These are phyloP conservation scores for Drosophila diplacantha DNA, from an alignment of 2,888 invertebrate genomes.

Conservation along the genomic window DNA sequence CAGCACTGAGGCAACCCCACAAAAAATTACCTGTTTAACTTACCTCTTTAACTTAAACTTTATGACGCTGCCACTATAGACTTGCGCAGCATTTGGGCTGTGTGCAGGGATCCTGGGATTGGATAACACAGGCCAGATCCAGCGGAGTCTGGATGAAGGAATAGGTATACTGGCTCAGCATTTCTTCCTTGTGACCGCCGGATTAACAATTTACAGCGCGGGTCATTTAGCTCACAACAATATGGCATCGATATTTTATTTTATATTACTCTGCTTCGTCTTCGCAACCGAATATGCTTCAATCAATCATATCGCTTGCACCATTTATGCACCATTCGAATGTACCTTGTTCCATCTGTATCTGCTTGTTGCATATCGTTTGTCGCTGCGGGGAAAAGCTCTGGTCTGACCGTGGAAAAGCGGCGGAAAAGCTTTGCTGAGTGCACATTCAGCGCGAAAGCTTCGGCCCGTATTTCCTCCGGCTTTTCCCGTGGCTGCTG, in stretches of 20 bases:
- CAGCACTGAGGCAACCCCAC: constrained; percentile 30
- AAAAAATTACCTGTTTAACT: constrained; percentile 53
- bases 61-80: constrained; percentile 30
- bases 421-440: constrained; percentile 16
- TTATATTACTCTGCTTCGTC: neutral
- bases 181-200: neutral
- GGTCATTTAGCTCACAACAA: no score
- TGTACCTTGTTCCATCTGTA: constrained; percentile 18
- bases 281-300: neutral
- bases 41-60: constrained; percentile 58
- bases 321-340: constrained; percentile 5
- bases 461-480: constrained; percentile 10
- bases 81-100: neutral
- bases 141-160: no score
- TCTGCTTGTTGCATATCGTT: constrained; percentile 45
- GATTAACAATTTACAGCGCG: neutral
- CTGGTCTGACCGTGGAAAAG: neutral
- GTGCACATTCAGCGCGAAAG: constrained; percentile 30
- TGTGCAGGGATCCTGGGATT: neutral
- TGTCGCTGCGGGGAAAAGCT: constrained; percentile 15
- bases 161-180: neutral
- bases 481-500: neutral
- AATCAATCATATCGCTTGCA: constrained; percentile 7
- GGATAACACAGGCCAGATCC: neutral
- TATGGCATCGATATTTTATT: neutral